A percentile compares a stretch with the other conserved stretches of the same genome.
These are phyloP conservation scores for Pedionomus torquatus DNA, from an alignment of 2,113 vertebrate genomes.

Conservation along the genomic window DNA sequence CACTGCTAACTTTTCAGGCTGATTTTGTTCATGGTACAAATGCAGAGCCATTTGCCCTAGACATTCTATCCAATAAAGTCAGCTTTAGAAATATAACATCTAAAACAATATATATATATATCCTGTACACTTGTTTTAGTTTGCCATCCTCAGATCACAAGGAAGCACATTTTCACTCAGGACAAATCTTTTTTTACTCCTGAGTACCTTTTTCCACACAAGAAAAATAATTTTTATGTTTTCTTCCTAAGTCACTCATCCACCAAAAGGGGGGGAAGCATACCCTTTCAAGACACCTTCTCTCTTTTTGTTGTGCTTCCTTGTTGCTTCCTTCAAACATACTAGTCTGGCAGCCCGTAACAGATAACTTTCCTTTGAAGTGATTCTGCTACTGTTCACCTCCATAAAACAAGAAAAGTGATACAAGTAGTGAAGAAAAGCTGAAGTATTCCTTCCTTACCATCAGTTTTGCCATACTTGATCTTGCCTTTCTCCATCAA, in stretches of 20 bases:
- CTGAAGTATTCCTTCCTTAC: background rate
- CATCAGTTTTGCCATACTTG: background rate
- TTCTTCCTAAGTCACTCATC: background rate
- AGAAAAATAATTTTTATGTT: background rate
- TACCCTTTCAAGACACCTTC: background rate
- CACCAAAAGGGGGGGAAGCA: background rate
- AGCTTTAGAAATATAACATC: background rate
- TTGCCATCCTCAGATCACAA: background rate
- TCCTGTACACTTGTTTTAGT: background rate
- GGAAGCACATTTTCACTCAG: background rate
- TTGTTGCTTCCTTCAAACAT: background rate
- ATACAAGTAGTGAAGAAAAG: background rate
- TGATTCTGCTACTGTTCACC: background rate
- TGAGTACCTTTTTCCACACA: background rate
- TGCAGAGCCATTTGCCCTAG: slow-evolving; percentile 40
- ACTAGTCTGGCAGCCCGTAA: background rate
- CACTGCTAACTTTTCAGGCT: background rate
- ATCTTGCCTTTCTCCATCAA: background rate
- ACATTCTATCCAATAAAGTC: background rate
- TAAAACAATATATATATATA: background rate
- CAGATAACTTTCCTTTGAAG: background rate
- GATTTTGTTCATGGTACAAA: slow-evolving; percentile 56
- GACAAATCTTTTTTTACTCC: background rate
- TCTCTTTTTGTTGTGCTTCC: background rate
- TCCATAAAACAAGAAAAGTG: background rate